Evolutionary conservation across 1,140 invertebrate genomes (phyloP), one percentile per base, ranked within the genome.

Genomic region (Tribolium castaneum): DNA sequence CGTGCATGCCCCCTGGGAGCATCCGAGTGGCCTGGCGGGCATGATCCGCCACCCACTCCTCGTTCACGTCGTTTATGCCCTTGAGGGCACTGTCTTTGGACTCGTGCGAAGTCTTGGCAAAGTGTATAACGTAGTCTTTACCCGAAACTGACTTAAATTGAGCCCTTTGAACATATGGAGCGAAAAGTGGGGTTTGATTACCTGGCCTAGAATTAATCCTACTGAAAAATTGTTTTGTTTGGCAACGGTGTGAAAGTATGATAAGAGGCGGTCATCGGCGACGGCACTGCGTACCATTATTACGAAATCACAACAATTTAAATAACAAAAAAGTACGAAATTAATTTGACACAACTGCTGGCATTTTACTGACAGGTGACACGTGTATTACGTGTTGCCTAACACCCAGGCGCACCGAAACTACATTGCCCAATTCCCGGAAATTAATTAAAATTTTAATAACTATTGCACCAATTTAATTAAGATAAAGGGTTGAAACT

Each of bases 1-100:
- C 92, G 87, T 91, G 91, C 87, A 95, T 91, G 16, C 94, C 94
- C 51, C 95, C 94, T 45, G 94, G 94, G 59, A 96, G 86, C 94
- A 96, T 96, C 86, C 93, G 90, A 1, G 92, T 93, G 0, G 95
- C 90, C 88, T 93, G 90, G 86, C 90, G 90, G 5, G 92, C 92
- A 88, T 93, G 92, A 86, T 93, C 92, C 5, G 91, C 92, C 5
- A 93, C 87, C 89, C 90, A 92, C 75, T 85, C 88, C 73, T 91
- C 90, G 19, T 90, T 89, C 19, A 93, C 87, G 81, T 89, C 89
- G 13, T 66, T 34, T 25, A 87, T 76, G 12, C 50, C 82, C 72
- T 75, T 83, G 9, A 82, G 59, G 79, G 54, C 3, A n/a, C 6
- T 12, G 25, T 66, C 75, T 87, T 86, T 74, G 74, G 59, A 78